Base-by-base conservation (phyloP, 2,888 invertebrate species). In the Drosophila leonis region DNA sequence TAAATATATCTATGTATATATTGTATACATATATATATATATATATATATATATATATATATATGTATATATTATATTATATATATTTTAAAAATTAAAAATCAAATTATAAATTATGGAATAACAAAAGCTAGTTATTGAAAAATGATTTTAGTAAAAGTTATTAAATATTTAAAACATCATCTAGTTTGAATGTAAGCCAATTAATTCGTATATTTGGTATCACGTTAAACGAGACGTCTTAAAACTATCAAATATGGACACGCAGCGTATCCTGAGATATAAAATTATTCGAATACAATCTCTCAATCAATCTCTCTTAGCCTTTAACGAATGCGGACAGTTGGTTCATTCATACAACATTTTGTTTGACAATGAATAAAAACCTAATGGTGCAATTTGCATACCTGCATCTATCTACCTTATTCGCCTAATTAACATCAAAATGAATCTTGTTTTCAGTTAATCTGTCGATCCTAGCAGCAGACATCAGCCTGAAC, bases 401-500 rank as follows among this genome's bases (percentile, higher is more conserved):
- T 18, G 7, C 1, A 41, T 42, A 20, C n/a, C 2, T 20, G 20
- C 0, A 18, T 20, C 5, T 5, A n/a, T 20, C 8, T 42, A n/a
- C n/a, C n/a, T n/a, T n/a, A n/a, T n/a, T n/a, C n/a, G n/a, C n/a
- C n/a, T n/a, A n/a, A 13, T 24, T n/a, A n/a, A 29, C 12, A 29
- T 18, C 5, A 2, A n/a, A 5, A 0, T 31, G 10, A 42, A 31
- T 18, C 2, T 31, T 15, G 31, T 0, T 29, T 33, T 2, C 7
- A 92, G 92, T 91, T 15, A 73, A 90, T 46, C 72, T 91, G 18
- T 64, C 93, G 91, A 56, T 83, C 92, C 0, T 92, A 88, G 90
- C 93, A 2, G 80, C 87, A 9, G 91, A 93, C 55, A 95, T 94
- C 5, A 93, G 94, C 0, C 92, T 95, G 18, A 95, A 95, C 78